Conservation (phyloP, 2,888 invertebrate species). For the Pogonocherus hispidulus region DNA sequence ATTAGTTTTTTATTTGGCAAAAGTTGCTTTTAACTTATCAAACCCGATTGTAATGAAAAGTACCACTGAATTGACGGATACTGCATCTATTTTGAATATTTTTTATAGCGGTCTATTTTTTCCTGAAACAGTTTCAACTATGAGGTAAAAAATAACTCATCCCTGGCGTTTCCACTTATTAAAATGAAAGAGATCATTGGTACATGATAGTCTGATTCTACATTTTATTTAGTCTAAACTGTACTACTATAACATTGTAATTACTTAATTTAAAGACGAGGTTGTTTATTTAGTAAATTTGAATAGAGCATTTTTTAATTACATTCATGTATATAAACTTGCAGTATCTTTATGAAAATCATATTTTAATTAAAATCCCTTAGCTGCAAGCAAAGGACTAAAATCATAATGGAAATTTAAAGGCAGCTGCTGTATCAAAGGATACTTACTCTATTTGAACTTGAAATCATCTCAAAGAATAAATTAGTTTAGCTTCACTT, state of each 20-base stretch:
- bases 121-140: too few relatives aligned
- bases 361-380: slow-evolving; percentile 15
- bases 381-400: slow-evolving; percentile 2
- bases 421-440: slow-evolving; percentile 2
- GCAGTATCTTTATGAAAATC: background rate
- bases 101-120: too few relatives aligned
- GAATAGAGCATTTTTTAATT: slow-evolving; percentile 9
- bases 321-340: background rate
- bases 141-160: too few relatives aligned
- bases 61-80: too few relatives aligned
- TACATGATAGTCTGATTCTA: too few relatives aligned
- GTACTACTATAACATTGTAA: background rate
- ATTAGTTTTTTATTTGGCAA: too few relatives aligned
- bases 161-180: too few relatives aligned
- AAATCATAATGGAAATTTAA: slow-evolving; percentile 12
- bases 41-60: too few relatives aligned
- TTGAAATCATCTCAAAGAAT: slow-evolving; percentile 4
- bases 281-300: slow-evolving; percentile 9
- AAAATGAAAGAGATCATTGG: too few relatives aligned
- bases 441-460: slow-evolving; percentile 10
- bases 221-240: too few relatives aligned
- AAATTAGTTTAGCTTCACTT: slow-evolving; percentile 15
- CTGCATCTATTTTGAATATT: too few relatives aligned
- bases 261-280: background rate
- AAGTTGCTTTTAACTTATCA: too few relatives aligned